phyloP scores from a whole-genome alignment of 2,888 invertebrate species.

The Drosophila nr. perissopoda region DNA sequence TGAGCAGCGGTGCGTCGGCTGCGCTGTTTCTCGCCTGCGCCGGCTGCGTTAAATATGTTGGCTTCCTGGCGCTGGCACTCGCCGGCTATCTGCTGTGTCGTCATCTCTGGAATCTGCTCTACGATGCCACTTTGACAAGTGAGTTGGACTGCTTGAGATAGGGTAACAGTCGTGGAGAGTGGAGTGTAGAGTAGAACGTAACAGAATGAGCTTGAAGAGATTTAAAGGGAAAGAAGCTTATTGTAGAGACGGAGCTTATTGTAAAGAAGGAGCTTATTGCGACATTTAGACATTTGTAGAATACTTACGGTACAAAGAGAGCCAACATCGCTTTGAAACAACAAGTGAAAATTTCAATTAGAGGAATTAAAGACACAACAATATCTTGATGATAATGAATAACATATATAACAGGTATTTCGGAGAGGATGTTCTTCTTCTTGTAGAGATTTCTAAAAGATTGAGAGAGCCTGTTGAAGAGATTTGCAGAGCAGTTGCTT shows the following conservation, averaged over 20 bases:
- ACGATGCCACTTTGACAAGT: constrained; percentile 85
- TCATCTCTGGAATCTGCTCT: constrained; percentile 92
- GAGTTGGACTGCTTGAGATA: constrained; percentile 21
- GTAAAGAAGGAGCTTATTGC: neutral
- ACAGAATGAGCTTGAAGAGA: neutral
- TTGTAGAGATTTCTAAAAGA: neutral
- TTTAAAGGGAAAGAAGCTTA: neutral
- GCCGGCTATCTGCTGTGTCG: constrained; percentile 89
- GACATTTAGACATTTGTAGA: neutral
- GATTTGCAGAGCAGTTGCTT: neutral
- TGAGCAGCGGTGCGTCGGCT: constrained; percentile 80
- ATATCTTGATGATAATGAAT: neutral
- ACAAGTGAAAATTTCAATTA: neutral
- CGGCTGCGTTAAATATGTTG: constrained; percentile 94
- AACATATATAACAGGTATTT: neutral
- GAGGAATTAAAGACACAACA: neutral
- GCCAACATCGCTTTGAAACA: neutral
- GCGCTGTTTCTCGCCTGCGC: constrained; percentile 82
- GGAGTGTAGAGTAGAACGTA: neutral
- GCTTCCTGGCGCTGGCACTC: constrained; percentile 92
- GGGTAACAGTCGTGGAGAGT: neutral
- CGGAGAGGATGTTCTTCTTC: neutral
- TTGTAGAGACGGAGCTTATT: neutral
- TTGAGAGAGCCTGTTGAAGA: neutral
- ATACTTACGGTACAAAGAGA: neutral